These are phyloP conservation scores for Callochromis pleurospilus DNA, from an alignment of 2,113 vertebrate species.

Conservation along the genomic window DNA sequence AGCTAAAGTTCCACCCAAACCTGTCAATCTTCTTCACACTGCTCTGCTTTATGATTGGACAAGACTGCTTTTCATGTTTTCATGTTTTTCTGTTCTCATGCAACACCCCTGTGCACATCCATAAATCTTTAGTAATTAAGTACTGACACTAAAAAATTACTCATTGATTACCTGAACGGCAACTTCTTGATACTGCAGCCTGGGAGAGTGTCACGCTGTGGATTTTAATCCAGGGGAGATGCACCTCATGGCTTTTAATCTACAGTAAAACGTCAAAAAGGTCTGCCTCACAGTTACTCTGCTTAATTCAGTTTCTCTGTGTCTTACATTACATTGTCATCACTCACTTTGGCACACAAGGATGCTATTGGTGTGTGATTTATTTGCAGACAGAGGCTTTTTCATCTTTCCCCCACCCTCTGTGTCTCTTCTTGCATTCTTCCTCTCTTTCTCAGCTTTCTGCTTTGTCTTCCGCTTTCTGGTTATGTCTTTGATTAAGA, in stretches of 20 bases:
- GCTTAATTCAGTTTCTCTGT: background rate
- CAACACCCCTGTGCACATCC: constrained; percentile 51
- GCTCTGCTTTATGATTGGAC: constrained; percentile 24
- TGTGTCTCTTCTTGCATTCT: constrained; percentile 14
- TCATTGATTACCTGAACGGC: constrained; percentile 59
- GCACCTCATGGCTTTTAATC: background rate
- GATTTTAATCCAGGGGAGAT: constrained; percentile 37
- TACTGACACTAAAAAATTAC: constrained; percentile 56
- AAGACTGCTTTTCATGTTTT: background rate
- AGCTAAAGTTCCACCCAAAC: background rate
- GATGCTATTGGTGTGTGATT: constrained; percentile 20
- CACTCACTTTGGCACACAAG: constrained; percentile 11
- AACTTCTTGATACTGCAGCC: constrained; percentile 47
- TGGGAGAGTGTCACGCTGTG: background rate
- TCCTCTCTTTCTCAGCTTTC: background rate
- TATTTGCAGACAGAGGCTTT: constrained; percentile 20
- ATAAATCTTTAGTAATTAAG: constrained; percentile 63
- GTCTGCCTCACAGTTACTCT: background rate
- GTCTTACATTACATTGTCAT: background rate
- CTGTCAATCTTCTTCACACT: background rate
- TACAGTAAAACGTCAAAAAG: background rate
- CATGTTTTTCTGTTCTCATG: constrained; percentile 60
- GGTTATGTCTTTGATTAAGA: constrained; percentile 22
- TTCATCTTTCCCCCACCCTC: constrained; percentile 8
- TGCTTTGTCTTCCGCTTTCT: background rate